A percentile compares a stretch with the other conserved stretches of the same genome.
Conservation (phyloP, 92 coral and sea anemone genomes). For the Phymanthus crucifer region DNA sequence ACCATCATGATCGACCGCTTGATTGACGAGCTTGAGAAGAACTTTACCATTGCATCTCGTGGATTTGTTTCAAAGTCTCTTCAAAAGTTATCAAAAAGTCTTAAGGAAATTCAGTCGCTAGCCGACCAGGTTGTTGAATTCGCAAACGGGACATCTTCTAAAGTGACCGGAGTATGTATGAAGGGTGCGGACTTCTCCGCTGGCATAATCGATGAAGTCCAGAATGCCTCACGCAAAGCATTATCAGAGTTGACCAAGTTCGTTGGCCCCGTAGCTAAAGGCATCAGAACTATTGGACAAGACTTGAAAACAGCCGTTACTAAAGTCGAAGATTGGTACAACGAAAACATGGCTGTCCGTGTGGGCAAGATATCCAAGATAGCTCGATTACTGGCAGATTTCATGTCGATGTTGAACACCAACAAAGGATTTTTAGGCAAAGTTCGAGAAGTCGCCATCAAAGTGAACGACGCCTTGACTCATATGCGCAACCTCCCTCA, state of each 20-base stretch:
- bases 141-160: conserved; percentile 58
- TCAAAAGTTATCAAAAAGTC: conserved; percentile 39
- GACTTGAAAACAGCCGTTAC: conserved; percentile 49
- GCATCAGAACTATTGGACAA: conserved; percentile 38
- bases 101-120: conserved; percentile 41
- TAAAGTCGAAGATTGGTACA: conserved; percentile 67
- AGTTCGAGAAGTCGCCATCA: conserved; percentile 46
- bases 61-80: conserved; percentile 50
- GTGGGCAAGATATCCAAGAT: conserved; percentile 60
- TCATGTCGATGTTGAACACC: conserved; percentile 59
- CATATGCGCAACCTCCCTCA: conserved; percentile 61
- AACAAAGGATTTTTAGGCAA: conserved; percentile 54
- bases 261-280: conserved; percentile 49
- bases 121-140: conserved; percentile 49
- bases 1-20: conserved; percentile 76
- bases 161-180: conserved; percentile 59
- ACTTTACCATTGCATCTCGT: conserved; percentile 64
- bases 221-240: conserved; percentile 61
- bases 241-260: conserved; percentile 48
- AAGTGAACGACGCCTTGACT: conserved; percentile 40
- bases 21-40: conserved; percentile 65
- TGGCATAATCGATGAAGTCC: conserved; percentile 62
- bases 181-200: conserved; percentile 62
- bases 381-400: conserved; percentile 53
- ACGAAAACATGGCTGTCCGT: conserved; percentile 52